Conservation (phyloP, 2,797 vertebrate species). For the Poecilia picta region DNA sequence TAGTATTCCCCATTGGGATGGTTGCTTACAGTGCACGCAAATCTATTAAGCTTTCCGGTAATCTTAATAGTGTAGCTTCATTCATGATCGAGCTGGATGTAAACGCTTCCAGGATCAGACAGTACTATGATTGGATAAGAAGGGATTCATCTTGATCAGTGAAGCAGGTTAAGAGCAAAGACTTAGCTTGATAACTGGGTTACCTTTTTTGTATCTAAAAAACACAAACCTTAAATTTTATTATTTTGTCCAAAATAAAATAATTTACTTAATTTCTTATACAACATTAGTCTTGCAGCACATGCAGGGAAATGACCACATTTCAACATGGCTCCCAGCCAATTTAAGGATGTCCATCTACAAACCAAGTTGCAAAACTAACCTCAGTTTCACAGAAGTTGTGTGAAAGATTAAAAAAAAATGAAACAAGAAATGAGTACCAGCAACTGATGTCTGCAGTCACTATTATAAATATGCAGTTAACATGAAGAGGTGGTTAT, state of each 20-base stretch:
- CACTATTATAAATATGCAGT: conserved; percentile 6
- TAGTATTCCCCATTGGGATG: no score
- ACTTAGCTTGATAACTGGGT: neutral
- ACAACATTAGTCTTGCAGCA: neutral
- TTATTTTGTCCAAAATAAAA: neutral
- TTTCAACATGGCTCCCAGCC: neutral
- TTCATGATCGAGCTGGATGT: no score
- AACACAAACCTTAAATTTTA: neutral
- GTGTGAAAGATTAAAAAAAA: neutral
- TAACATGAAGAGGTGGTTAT: conserved; percentile 28
- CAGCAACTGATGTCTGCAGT: neutral
- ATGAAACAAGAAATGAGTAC: neutral
- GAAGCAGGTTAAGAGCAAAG: neutral
- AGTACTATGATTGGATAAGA: neutral
- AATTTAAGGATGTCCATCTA: neutral
- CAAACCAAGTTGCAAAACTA: neutral
- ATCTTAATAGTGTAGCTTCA: no score
- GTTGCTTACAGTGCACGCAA: no score
- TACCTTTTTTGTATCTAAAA: neutral
- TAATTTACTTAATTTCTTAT: neutral
- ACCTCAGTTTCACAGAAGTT: neutral
- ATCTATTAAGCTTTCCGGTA: no score
- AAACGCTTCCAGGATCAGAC: neutral
- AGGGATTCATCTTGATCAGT: neutral
- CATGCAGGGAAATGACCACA: neutral